These are phyloP conservation scores for Potamilus streckersoni DNA, from an alignment of 1,140 invertebrate species.

Conservation along the genomic window DNA sequence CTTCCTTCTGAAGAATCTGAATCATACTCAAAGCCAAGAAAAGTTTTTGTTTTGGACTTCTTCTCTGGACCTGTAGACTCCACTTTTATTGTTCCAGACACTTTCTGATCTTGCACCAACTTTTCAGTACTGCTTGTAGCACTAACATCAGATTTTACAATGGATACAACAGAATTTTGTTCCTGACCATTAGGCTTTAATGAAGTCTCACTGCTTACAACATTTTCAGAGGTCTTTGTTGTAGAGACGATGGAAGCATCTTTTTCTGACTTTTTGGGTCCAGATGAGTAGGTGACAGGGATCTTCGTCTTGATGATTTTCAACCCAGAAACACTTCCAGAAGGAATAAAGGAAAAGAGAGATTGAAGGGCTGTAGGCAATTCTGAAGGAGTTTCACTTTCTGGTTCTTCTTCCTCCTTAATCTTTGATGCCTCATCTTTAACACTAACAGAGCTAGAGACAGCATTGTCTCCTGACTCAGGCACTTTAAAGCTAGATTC, in stretches of 20 bases:
- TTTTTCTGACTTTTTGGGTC: background rate
- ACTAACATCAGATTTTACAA: too few relatives aligned
- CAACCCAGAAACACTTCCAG: conserved; percentile 23
- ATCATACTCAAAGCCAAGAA: conserved; percentile 29
- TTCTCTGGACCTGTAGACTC: conserved; percentile 18
- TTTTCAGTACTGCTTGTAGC: too few relatives aligned
- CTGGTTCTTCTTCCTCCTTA: conserved; percentile 7
- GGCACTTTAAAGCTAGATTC: background rate
- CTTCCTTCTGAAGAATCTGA: conserved; percentile 31
- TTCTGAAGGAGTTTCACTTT: conserved; percentile 5
- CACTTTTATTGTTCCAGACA: too few relatives aligned
- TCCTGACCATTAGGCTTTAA: too few relatives aligned
- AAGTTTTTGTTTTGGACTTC: conserved; percentile 16
- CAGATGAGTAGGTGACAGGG: background rate
- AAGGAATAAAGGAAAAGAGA: conserved; percentile 37
- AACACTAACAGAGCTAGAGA: background rate
- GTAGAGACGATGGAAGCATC: background rate
- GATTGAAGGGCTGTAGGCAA: conserved; percentile 44
- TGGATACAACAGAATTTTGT: too few relatives aligned
- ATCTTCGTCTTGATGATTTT: conserved; percentile 15
- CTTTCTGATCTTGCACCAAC: too few relatives aligned
- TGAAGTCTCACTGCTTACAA: background rate
- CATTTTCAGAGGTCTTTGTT: background rate
- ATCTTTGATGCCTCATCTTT: background rate
- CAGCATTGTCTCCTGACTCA: background rate